phyloP scores from a whole-genome alignment of 2,113 vertebrate species.

The Willisornis vidua region DNA sequence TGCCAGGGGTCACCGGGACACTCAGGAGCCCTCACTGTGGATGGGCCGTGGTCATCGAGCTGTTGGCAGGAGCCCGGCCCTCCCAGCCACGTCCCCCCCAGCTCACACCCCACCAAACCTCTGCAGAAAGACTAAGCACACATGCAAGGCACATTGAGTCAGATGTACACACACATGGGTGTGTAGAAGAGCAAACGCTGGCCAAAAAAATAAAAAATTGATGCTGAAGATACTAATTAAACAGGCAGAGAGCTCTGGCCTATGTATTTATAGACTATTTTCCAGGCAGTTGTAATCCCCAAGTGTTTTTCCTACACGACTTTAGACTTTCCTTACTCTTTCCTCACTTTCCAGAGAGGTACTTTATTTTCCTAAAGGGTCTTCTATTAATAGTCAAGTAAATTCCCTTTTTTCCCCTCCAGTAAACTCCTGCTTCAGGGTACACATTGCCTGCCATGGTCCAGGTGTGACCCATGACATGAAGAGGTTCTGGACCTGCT shows the following conservation, averaged over 20 bases:
- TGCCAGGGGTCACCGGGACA: conserved; percentile 16
- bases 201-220: neutral
- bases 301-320: neutral
- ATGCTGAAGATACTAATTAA: conserved; percentile 31
- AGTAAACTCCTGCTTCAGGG: neutral
- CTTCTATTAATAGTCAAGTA: neutral
- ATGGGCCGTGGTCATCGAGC: conserved; percentile 6
- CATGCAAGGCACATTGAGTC: conserved; percentile 75
- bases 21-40: neutral
- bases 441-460: accelerated
- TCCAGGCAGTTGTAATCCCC: conserved; percentile 51
- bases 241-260: conserved; percentile 64
- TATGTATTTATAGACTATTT: conserved; percentile 9
- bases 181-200: conserved; percentile 68
- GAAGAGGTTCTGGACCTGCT: neutral
- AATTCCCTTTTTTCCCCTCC: neutral
- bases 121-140: conserved; percentile 39
- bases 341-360: neutral
- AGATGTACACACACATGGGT: neutral
- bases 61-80: neutral
- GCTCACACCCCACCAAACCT: neutral
- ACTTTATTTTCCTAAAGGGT: conserved; percentile 9
- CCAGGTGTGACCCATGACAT: neutral
- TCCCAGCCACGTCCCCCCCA: neutral
- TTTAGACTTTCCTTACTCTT: neutral